Percentiles rank a stretch among this genome's conserved stretches.
phyloP scores from a whole-genome alignment of 2,113 vertebrate genomes.

The Chloropsis hardwickii region DNA sequence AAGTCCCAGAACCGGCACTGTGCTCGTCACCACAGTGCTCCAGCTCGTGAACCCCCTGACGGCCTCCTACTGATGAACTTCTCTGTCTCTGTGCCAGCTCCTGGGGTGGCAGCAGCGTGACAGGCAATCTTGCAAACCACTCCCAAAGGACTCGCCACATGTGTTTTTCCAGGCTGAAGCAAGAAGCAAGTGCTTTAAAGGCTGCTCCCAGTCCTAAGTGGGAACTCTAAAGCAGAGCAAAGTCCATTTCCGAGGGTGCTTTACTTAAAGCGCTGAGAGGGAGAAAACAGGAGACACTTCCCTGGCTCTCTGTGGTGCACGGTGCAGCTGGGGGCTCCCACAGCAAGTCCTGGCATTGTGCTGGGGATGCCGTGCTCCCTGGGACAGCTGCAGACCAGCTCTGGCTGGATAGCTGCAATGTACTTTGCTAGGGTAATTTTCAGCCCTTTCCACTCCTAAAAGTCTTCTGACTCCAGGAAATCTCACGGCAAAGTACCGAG shows the following conservation, averaged over 20 bases:
- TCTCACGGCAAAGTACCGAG: neutral
- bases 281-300: neutral
- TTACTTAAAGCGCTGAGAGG: neutral
- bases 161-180: neutral
- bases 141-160: neutral
- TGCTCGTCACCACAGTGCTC: neutral
- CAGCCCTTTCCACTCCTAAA: neutral
- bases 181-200: neutral
- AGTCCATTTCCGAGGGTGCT: neutral
- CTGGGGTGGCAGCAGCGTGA: neutral
- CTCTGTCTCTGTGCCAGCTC: neutral
- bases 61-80: neutral
- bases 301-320: neutral
- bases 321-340: neutral
- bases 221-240: neutral
- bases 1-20: neutral
- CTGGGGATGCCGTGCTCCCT: neutral
- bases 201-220: neutral
- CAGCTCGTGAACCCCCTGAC: neutral
- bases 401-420: neutral
- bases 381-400: neutral
- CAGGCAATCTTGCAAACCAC: neutral
- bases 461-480: neutral
- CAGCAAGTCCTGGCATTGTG: accelerated
- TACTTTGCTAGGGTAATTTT: neutral